Conservation (phyloP, 92 coral and sea anemone genomes). For the Diadumene lineata region DNA sequence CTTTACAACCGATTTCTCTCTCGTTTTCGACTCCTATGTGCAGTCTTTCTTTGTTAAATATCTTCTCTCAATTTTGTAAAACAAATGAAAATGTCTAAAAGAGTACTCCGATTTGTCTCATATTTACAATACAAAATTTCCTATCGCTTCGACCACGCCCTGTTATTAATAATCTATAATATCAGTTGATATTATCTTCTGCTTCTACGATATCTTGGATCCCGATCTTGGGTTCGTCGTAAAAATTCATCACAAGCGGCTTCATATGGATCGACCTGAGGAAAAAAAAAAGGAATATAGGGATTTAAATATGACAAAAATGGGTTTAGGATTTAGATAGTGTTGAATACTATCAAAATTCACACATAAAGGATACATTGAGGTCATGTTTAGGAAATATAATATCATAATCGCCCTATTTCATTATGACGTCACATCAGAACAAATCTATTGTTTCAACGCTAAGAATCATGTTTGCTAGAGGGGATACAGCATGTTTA, state of each 20-base stretch:
- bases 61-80: not conserved
- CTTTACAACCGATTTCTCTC: not conserved
- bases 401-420: too few species aligned
- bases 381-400: too few species aligned
- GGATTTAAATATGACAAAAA: not conserved
- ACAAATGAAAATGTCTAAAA: not conserved
- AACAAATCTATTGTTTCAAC: too few species aligned
- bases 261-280: conserved; percentile 86
- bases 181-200: conserved; percentile 36
- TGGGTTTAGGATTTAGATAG: not conserved
- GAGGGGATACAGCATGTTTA: too few species aligned
- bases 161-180: not conserved
- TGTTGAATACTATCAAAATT: too few species aligned
- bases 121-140: conserved; percentile 4
- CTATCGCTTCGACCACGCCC: conserved; percentile 7
- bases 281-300: not conserved
- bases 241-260: conserved; percentile 95
- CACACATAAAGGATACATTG: too few species aligned
- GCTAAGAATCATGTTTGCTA: too few species aligned
- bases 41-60: not conserved
- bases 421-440: too few species aligned
- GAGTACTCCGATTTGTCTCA: not conserved
- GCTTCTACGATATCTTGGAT: conserved; percentile 59
- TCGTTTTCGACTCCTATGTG: too few species aligned
- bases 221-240: conserved; percentile 78